Evolutionary conservation across 2,888 invertebrate species (phyloP).

Genomic region (Hyalella azteca): DNA sequence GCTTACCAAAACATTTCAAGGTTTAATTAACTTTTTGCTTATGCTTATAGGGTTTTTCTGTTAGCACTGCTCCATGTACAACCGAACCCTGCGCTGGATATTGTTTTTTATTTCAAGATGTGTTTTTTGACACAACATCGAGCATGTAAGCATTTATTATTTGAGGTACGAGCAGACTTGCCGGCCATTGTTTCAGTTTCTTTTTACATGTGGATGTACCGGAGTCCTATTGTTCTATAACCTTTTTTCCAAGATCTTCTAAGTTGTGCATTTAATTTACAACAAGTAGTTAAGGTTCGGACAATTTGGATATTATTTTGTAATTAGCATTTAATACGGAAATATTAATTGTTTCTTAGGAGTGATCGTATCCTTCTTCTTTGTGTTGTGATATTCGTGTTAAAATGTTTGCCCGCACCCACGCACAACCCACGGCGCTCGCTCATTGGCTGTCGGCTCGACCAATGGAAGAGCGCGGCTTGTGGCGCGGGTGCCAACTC

Average conservation of each 20-base stretch:
- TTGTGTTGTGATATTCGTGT: background rate
- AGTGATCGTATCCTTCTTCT: background rate
- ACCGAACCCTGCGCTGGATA: no score
- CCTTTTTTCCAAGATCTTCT: background rate
- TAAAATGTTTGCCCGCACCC: background rate
- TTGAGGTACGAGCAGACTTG: background rate
- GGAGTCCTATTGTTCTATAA: background rate
- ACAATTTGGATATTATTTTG: background rate
- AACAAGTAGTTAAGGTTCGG: background rate
- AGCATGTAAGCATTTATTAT: background rate
- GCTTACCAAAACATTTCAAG: no score
- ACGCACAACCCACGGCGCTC: background rate
- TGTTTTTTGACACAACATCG: background rate
- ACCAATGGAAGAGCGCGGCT: background rate
- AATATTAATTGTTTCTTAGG: background rate
- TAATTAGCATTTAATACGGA: background rate
- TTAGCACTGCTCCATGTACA: no score
- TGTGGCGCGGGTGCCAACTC: background rate
- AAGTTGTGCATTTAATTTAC: background rate
- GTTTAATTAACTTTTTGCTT: no score
- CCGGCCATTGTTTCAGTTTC: background rate
- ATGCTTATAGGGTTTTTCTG: no score
- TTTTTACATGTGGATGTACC: background rate
- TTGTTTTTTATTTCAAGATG: no score
- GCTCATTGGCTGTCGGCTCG: background rate